Conservation (phyloP, 2,113 vertebrate genomes). For the Colius striatus region DNA sequence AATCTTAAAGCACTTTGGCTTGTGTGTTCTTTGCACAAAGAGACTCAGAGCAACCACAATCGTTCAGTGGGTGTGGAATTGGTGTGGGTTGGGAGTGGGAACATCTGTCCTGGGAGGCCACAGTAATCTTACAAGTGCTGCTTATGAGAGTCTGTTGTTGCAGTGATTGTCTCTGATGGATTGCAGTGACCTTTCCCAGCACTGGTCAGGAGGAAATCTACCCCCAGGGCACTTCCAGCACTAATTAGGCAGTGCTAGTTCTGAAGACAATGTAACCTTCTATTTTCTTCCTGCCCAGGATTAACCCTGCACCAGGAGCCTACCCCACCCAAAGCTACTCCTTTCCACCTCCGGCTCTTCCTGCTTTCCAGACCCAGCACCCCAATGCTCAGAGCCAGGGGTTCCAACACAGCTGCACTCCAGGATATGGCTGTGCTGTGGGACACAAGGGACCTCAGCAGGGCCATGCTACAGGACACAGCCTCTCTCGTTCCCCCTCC, state of each 20-base stretch:
- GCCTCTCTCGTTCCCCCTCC: neutral
- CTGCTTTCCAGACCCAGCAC: constrained; percentile 42
- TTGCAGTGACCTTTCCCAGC: neutral
- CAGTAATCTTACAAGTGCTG: neutral
- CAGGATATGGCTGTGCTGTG: neutral
- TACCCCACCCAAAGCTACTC: constrained; percentile 76
- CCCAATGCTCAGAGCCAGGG: neutral
- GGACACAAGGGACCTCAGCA: neutral
- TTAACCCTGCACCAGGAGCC: constrained; percentile 67
- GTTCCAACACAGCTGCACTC: neutral
- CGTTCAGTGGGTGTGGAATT: neutral
- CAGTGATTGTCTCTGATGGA: neutral
- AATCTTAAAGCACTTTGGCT: neutral
- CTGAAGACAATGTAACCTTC: neutral
- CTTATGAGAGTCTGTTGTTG: neutral
- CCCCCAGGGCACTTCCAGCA: neutral
- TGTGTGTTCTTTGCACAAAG: neutral
- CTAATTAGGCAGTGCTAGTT: neutral
- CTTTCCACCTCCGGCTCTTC: neutral
- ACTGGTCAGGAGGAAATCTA: neutral
- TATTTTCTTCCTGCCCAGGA: constrained; percentile 64
- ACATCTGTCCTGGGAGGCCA: neutral
- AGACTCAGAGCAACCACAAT: fast-evolving
- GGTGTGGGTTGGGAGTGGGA: neutral
- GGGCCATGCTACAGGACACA: neutral